Evolutionary conservation across 2,797 vertebrate genomes (phyloP).

Genomic region (Atherinosoma microstoma): DNA sequence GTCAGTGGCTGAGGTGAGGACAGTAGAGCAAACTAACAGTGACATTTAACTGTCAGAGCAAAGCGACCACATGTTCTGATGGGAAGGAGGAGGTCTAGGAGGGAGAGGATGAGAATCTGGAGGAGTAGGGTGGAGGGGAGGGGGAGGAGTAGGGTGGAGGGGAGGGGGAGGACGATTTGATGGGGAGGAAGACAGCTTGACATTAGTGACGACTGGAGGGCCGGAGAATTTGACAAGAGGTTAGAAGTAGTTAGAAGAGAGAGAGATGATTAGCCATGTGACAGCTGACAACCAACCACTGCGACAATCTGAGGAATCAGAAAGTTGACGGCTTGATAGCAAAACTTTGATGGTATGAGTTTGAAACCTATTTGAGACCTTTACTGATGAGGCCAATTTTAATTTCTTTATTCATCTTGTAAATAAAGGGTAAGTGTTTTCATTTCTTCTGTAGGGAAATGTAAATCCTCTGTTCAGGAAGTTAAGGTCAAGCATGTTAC

Average conservation of each 20-base stretch:
- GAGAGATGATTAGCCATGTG: conserved; percentile 9
- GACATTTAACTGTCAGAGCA: conserved; percentile 67
- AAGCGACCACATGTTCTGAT: conserved; percentile 44
- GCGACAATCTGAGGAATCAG: conserved; percentile 18
- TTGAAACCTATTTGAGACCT: too few species aligned
- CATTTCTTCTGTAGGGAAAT: too few species aligned
- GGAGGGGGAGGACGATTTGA: conserved; percentile 26
- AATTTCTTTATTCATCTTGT: too few species aligned
- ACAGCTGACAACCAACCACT: conserved; percentile 25
- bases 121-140: conserved; percentile 11
- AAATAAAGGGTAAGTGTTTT: too few species aligned
- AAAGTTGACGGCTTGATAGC: conserved; percentile 14
- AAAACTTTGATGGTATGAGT: neutral
- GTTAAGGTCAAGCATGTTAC: too few species aligned
- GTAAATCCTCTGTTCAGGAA: too few species aligned
- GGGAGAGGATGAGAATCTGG: conserved; percentile 8
- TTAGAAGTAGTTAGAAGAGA: conserved; percentile 24
- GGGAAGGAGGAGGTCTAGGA: conserved; percentile 21
- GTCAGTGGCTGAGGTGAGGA: conserved; percentile 60
- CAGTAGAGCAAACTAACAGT: conserved; percentile 38
- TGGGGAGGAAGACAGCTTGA: conserved; percentile 32
- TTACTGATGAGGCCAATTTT: too few species aligned
- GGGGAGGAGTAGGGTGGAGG: too few species aligned
- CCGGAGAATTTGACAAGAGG: conserved; percentile 24
- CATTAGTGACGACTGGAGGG: conserved; percentile 35